Evolutionary conservation across 2,113 vertebrate species (phyloP).

Genomic region (Heterotilapia buettikoferi): DNA sequence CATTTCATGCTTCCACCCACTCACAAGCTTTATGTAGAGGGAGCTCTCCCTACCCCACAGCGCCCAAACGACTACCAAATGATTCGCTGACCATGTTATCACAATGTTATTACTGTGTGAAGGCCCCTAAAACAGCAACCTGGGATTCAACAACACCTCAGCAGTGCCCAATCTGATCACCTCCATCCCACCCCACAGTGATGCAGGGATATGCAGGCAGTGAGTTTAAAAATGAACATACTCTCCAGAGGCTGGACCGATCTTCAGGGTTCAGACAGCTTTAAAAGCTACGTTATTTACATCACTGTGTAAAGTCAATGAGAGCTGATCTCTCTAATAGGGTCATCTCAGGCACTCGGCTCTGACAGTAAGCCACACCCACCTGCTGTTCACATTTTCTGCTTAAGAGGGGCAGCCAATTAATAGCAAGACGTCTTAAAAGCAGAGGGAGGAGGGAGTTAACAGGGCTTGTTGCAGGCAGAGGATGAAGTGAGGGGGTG

Average conservation of each 20-base stretch:
- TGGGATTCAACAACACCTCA: neutral
- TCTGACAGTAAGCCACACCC: neutral
- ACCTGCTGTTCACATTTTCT: neutral
- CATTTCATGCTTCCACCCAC: neutral
- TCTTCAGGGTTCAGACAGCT: neutral
- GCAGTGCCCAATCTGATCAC: neutral
- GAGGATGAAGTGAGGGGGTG: neutral
- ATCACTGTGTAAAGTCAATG: neutral
- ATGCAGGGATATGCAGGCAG: neutral
- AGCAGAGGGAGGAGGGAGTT: neutral
- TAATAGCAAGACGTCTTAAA: rapidly evolving
- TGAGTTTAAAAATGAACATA: neutral
- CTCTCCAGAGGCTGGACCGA: neutral
- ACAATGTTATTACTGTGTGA: neutral
- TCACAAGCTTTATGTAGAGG: neutral
- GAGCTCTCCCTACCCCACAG: neutral
- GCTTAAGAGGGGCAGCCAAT: neutral
- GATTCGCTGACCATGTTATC: neutral
- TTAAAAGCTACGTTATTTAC: neutral
- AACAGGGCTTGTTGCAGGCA: neutral
- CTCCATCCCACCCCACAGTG: neutral
- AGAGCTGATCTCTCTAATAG: neutral
- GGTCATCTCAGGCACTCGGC: neutral
- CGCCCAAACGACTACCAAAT: neutral
- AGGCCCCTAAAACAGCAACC: neutral